Evolutionary conservation across 2,888 invertebrate species (phyloP), one percentile per base, ranked within the genome.

Genomic region (Napeogenes sylphis): DNA sequence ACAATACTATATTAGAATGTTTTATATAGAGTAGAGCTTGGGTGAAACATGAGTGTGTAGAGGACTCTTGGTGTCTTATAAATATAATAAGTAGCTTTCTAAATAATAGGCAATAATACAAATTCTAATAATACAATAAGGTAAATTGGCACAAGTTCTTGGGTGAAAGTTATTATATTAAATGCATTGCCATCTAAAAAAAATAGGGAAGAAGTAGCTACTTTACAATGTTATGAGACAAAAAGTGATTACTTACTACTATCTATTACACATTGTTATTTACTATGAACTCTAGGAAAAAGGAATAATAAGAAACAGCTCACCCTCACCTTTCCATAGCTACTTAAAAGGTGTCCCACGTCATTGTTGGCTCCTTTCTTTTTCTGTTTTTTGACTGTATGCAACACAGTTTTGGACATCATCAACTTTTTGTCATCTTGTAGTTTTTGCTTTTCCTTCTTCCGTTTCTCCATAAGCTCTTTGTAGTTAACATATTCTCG

Each of bases 401-500:
- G 92, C 73, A 93, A 87, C 3, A 87, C 86, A 51, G 92, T 94
- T 54, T 92, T 86, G 45, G 92, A 89, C 73, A 92, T 92, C 90
- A 94, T 94, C 62, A 92, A 85, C 67, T 91, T 85, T 68, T 85
- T 86, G 38, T 91, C 85, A 64, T 91, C 84, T 21, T 82, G 80
- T 38, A 89, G 85, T 59, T 84, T 82, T 32, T 87, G 75, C 70
- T 92, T 93, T 51, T 92, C 85, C 51, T 87, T 87, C 75, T 92
- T 92, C 58, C 91, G 92, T 72, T 93, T 93, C 64, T 90, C 84
- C 78, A 93, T 87, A 30, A 96, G 80, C 56, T 92, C 92, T 82
- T 96, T 96, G 76, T 96, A 96, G 80, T 96, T 96, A 58, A 92
- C 84, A 68, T 92, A 92, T 59, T 91, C 87, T 42, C 92, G 93